phyloP scores from a whole-genome alignment of 2,797 vertebrate species.

The Euphonia xanthogaster region DNA sequence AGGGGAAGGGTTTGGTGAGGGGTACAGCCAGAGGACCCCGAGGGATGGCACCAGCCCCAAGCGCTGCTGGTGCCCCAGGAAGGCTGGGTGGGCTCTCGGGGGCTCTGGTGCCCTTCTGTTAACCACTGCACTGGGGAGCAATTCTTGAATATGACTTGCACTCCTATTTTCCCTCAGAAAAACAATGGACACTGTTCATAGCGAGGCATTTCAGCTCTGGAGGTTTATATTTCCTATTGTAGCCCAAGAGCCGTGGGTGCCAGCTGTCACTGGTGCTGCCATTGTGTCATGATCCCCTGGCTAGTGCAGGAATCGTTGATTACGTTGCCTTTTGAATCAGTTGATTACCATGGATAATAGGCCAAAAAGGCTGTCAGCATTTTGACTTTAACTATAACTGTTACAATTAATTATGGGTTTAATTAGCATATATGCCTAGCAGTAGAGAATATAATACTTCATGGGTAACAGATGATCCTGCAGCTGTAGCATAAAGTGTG shows the following conservation, averaged over 20 bases:
- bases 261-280: conserved; percentile 86
- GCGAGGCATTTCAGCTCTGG: conserved; percentile 74
- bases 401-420: conserved; percentile 97
- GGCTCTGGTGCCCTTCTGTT: not conserved
- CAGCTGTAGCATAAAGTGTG: conserved; percentile 81
- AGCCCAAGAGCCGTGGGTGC: conserved; percentile 81
- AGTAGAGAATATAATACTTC: conserved; percentile 92
- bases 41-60: accelerated
- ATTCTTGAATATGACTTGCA: conserved; percentile 12
- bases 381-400: conserved; percentile 91
- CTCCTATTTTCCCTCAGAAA: conserved; percentile 7
- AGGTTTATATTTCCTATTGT: conserved; percentile 80
- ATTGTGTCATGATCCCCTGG: conserved; percentile 81
- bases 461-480: conserved; percentile 87
- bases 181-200: conserved; percentile 66
- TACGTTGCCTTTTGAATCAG: conserved; percentile 92
- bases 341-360: conserved; percentile 90
- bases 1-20: not conserved
- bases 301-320: conserved; percentile 91
- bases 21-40: not conserved
- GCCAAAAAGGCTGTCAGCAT: conserved; percentile 89
- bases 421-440: conserved; percentile 91
- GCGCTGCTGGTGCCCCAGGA: not conserved
- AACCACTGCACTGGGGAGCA: not conserved
- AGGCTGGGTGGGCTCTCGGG: not conserved